Percentiles rank a stretch among this genome's conserved stretches.
These are phyloP conservation scores for Telmatochromis sp. DNA, from an alignment of 2,113 vertebrate species.

Conservation along the genomic window DNA sequence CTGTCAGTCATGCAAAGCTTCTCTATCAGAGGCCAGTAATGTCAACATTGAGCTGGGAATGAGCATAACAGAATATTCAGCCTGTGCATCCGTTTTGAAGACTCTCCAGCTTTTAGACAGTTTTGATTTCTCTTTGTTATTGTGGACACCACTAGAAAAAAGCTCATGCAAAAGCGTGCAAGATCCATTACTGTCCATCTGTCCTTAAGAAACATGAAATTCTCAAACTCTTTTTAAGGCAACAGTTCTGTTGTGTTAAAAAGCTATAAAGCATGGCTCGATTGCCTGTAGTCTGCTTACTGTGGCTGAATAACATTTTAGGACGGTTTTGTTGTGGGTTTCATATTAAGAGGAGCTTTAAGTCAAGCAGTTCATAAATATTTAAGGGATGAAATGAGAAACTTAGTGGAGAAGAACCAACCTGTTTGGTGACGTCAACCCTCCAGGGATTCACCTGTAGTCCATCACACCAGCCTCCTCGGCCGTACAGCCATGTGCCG, in stretches of 20 bases:
- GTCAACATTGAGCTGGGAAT: background rate
- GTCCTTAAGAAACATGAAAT: background rate
- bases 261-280: background rate
- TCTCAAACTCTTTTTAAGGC: background rate
- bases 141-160: background rate
- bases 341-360: background rate
- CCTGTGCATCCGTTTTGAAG: background rate
- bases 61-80: background rate
- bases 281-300: background rate
- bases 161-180: fast-evolving
- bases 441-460: conserved; percentile 76
- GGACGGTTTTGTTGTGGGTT: background rate
- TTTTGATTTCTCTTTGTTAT: background rate
- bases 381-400: background rate
- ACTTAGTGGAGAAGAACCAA: background rate
- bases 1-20: background rate
- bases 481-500: conserved; percentile 76
- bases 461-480: conserved; percentile 76
- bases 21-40: background rate
- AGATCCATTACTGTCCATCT: fast-evolving
- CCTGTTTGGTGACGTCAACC: conserved; percentile 70
- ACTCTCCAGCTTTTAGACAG: background rate
- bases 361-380: fast-evolving
- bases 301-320: background rate
- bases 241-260: background rate